Evolutionary conservation across 2,797 vertebrate genomes (phyloP).

Genomic region (Rhadinocentrus ornatus): DNA sequence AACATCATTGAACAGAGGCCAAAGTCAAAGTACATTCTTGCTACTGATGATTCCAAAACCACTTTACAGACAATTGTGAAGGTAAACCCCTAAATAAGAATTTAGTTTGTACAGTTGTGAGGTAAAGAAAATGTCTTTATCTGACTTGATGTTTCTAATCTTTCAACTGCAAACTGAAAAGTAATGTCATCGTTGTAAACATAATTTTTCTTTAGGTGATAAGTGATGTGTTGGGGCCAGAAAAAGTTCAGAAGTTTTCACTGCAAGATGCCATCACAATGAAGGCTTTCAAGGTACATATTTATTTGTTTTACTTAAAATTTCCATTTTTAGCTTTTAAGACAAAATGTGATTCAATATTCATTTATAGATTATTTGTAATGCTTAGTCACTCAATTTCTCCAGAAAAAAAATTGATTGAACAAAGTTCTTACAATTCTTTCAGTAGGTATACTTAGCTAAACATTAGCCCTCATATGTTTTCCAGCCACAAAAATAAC

Average conservation of each 20-base stretch:
- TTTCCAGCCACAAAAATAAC: not conserved
- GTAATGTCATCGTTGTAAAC: not conserved
- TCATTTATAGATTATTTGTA: not conserved
- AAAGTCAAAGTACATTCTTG: slow-evolving; percentile 86
- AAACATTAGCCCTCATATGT: not conserved
- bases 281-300: slow-evolving; percentile 84
- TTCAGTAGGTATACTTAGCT: not conserved
- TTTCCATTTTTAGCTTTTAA: not conserved
- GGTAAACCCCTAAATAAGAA: slow-evolving; percentile 56
- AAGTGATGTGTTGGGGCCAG: slow-evolving; percentile 86
- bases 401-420: not conserved
- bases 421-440: not conserved
- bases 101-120: not conserved
- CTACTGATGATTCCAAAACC: slow-evolving; percentile 87
- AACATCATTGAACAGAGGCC: slow-evolving; percentile 87
- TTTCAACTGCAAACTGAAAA: not conserved
- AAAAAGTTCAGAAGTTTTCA: slow-evolving; percentile 81
- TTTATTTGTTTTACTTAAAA: slow-evolving; percentile 25
- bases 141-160: not conserved
- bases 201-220: slow-evolving; percentile 80
- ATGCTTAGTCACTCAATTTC: not conserved
- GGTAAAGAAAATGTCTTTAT: not conserved
- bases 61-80: slow-evolving; percentile 87
- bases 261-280: slow-evolving; percentile 82
- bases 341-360: not conserved